A percentile compares a stretch with the other conserved stretches of the same genome.
Evolutionary conservation across 92 coral and sea anemone species (phyloP).

Genomic region (Phenganax stokvisi): DNA sequence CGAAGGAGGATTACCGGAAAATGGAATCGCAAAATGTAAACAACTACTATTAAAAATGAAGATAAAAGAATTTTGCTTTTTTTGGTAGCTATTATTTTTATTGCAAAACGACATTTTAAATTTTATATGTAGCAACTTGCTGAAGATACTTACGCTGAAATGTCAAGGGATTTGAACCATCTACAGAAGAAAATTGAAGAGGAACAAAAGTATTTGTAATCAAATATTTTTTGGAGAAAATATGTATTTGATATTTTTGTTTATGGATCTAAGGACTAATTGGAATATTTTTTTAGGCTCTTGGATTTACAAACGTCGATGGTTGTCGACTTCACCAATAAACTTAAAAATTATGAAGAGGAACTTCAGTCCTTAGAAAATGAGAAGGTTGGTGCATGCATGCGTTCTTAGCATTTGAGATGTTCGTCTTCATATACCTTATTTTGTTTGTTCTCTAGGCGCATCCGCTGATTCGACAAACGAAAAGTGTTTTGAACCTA

Average conservation of each 20-base stretch:
- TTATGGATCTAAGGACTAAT: background rate
- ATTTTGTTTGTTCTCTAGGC: constrained; percentile 19
- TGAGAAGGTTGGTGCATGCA: constrained; percentile 17
- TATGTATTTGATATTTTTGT: background rate
- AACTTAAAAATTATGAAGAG: constrained; percentile 12
- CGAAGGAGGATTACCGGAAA: constrained; percentile 56
- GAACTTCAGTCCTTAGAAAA: constrained; percentile 1
- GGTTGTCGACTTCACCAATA: constrained; percentile 19
- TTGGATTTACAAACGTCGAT: constrained; percentile 20
- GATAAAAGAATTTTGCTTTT: no score
- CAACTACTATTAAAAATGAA: background rate
- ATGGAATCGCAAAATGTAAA: constrained; percentile 74
- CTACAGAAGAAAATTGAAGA: constrained; percentile 67
- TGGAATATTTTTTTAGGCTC: background rate
- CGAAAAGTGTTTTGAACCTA: constrained; percentile 10
- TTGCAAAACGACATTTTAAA: no score
- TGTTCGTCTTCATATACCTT: background rate
- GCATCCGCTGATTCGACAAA: constrained; percentile 21
- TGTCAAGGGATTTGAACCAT: constrained; percentile 54
- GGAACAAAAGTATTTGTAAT: constrained; percentile 56
- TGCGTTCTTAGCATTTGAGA: background rate
- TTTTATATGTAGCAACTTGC: constrained; percentile 49
- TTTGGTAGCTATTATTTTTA: no score
- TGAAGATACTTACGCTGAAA: constrained; percentile 57
- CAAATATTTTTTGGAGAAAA: background rate